Base-by-base conservation (phyloP, 2,888 invertebrate species). In the Ferdinandea cuprea region DNA sequence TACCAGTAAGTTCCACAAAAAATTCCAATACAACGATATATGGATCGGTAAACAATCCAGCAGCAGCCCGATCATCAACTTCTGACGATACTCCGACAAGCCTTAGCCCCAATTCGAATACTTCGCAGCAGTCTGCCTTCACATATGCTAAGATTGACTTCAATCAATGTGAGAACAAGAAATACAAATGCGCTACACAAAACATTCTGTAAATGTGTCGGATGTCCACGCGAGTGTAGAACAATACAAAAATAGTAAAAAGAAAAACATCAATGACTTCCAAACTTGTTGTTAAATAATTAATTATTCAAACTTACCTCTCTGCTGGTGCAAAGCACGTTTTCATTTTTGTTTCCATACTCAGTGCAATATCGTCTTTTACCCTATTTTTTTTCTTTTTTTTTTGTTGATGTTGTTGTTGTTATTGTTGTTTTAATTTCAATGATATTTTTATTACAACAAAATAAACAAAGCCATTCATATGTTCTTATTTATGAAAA, bases 131-230 rank as follows among this genome's bases (percentile, higher is more conserved):
- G 78, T 88, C 92, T 48, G 91, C 91, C 74, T 93, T 94, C 87
- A 92, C 93, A 42, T 96, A 96, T 91, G 96, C 96, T 85, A 94
- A 95, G 92, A 96, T 96, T 81, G 96, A 96, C 92, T 96, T 96
- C 91, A 92, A 93, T 32, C 87, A 88, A 9, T 83, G 77, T 30
- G 83, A 83, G 7, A 66, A 25, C 37, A 72, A 83, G 21, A 72
- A 83, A 63, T 30, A 66, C 4, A 77, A 77, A 66, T 59, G 61
- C 15, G 69, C 50, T 32, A 76, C 74, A 52, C 76, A 81, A 46
- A 63, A 71, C 25, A 71, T 76, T 32, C 46, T 76, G 35, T 81
- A 81, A 54, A 59, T 50, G 25, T n/a, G 28, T 9, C n/a, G 19
- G n/a, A 11, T 9, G 15, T 15, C 9, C 4, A 44, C 21, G 44